Evolutionary conservation across 2,797 vertebrate species (phyloP), one percentile per base, ranked within the genome.

Genomic region (Delichon dasypus): DNA sequence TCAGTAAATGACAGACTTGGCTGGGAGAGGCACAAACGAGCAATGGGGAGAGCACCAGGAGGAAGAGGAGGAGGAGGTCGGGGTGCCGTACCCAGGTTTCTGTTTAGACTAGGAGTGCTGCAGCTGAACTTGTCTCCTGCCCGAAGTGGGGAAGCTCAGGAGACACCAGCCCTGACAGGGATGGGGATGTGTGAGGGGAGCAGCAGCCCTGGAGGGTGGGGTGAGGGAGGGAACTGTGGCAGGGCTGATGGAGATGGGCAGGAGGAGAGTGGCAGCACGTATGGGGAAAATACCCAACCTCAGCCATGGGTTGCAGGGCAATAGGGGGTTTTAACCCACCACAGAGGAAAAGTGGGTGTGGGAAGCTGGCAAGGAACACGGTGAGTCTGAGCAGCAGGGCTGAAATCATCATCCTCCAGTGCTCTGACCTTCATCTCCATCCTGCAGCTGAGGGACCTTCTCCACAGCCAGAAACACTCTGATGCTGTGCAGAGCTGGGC

Each of bases 81-180:
- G 54, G 50, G 27, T 1, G 4, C 26, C 54, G 34, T 20, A 2
- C 1, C 4, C 0, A 0, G 54, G 38, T 11, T 70, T 94, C 71
- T 88, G 66, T 72, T 84, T 74, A 68, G 89, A 32, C 25, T 7
- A 9, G 64, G 38, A 61, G 51, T 7, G 38, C 21, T 25, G 40
- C 22, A 55, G 58, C 47, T 68, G 38, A 38, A 38, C 23, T 57
- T 38, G 13, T 30, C 57, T 62, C 61, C 86, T 70, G 68, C 30
- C 17, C 0, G 0, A 19, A 29, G 3, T 23, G 18, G 12, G 20
- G n/a, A 51, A 45, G 20, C 26, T 44, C 1, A 0, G 38, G 9
- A 51, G 30, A 23, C 15, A 36, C 11, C n/a, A 79, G 16, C 22
- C 22, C 16, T 72, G 67, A 16, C 30, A 44, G 19, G 30, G 8